Percentiles rank a stretch among this genome's conserved stretches.
These are phyloP conservation scores for Otolemur garnettii DNA, from an alignment of 2,113 vertebrate genomes.

Conservation along the genomic window DNA sequence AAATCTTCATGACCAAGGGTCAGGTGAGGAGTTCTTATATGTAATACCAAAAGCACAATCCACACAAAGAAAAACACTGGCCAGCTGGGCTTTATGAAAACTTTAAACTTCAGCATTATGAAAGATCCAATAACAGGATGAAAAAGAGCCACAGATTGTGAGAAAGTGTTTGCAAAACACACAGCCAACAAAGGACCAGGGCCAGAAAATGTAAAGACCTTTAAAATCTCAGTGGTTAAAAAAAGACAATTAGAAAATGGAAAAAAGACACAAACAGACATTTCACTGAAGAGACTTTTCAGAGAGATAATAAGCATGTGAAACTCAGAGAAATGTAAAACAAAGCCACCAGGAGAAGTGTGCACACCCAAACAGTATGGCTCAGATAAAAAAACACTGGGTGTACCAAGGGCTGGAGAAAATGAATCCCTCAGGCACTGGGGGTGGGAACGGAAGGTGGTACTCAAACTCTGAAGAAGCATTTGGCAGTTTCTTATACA, in stretches of 20 bases:
- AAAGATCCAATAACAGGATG: conserved; percentile 27
- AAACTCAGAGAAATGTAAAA: conserved; percentile 8
- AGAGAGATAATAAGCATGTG: not conserved
- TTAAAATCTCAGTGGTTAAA: not conserved
- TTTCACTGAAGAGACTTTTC: not conserved
- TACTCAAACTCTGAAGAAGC: not conserved
- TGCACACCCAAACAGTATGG: not conserved
- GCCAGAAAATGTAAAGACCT: not conserved
- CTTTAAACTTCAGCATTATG: not conserved
- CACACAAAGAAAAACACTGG: not conserved
- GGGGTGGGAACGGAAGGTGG: not conserved
- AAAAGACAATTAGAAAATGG: conserved; percentile 3
- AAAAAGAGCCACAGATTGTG: not conserved
- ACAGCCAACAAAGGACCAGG: not conserved
- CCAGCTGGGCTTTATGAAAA: not conserved
- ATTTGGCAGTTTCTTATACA: not conserved
- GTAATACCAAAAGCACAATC: not conserved
- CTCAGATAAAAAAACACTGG: not conserved
- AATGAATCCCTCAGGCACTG: not conserved
- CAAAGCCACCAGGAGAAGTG: not conserved
- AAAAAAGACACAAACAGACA: not conserved
- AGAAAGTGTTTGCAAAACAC: conserved; percentile 26
- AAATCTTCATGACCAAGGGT: not conserved
- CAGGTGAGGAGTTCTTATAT: not conserved
- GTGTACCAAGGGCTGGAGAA: not conserved